Conservation (phyloP, 37 sponge, comb jelly and placozoan genomes). For the Eunapius fragilis region DNA sequence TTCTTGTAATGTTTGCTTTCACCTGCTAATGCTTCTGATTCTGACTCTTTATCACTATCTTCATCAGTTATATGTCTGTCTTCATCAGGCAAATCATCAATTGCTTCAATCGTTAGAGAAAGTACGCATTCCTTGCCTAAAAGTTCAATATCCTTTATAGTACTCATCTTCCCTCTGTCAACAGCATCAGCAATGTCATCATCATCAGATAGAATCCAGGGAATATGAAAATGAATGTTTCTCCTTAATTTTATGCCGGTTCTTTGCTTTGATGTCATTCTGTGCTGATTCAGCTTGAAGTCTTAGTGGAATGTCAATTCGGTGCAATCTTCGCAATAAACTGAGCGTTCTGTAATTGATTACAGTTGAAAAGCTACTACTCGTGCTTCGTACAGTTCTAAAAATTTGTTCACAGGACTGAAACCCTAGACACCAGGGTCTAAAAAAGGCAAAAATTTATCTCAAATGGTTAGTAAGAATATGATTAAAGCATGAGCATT, state of each 20-base stretch:
- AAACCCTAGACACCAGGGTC: conserved; percentile 65
- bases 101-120: no score
- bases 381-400: conserved; percentile 57
- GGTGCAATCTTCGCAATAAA: conserved; percentile 51
- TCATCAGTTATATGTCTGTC: no score
- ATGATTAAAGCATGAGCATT: conserved; percentile 56
- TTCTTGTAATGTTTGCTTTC: no score
- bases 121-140: conserved; percentile 50
- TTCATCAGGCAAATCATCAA: no score
- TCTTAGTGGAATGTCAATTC: conserved; percentile 37
- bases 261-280: conserved; percentile 21
- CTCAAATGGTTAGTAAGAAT: conserved; percentile 8
- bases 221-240: neutral
- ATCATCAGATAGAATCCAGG: neutral
- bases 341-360: conserved; percentile 65
- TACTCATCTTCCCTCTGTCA: conserved; percentile 10
- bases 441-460: conserved; percentile 12
- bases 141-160: conserved; percentile 8
- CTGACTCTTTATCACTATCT: no score
- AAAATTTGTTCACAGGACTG: conserved; percentile 64
- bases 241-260: conserved; percentile 24
- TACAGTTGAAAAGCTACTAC: conserved; percentile 52
- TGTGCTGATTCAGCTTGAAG: conserved; percentile 24
- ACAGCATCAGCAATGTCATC: conserved; percentile 10
- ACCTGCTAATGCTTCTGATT: no score